A percentile compares a stretch with the other conserved stretches of the same genome.
Conservation (phyloP, 2,797 vertebrate species). For the Sebastes trivittatus region DNA sequence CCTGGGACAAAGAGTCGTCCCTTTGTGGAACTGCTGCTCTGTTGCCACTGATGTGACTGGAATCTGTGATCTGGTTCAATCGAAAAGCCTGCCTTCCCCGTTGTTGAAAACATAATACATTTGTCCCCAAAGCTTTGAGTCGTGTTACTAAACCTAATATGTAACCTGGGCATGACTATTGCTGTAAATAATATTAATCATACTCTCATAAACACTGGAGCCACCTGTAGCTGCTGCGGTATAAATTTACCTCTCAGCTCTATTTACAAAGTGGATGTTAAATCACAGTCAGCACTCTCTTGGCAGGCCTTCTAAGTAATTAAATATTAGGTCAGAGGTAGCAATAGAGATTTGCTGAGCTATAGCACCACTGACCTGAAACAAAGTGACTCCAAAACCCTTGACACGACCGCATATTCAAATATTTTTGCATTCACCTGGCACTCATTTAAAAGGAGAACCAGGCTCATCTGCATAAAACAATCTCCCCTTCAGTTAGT, state of each 20-base stretch:
- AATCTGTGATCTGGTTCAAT: neutral
- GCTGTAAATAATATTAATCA: conserved; percentile 10
- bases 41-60: neutral
- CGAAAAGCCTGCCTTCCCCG: neutral
- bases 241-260: conserved; percentile 17
- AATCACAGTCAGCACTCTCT: conserved; percentile 12
- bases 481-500: neutral
- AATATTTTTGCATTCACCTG: conserved; percentile 30
- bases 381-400: conserved; percentile 19
- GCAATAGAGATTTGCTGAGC: neutral
- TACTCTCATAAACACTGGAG: conserved; percentile 7
- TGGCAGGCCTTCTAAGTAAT: conserved; percentile 15
- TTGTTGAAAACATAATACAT: neutral
- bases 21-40: conserved; percentile 12
- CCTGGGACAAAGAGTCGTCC: conserved; percentile 27
- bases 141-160: neutral
- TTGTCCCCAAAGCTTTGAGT: neutral
- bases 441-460: conserved; percentile 21
- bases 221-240: conserved; percentile 21
- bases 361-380: conserved; percentile 23
- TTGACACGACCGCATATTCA: conserved; percentile 1
- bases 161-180: neutral
- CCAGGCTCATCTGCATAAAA: conserved; percentile 19
- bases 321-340: conserved; percentile 15
- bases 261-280: conserved; percentile 31